phyloP scores from a whole-genome alignment of 2,113 vertebrate genomes.

The Meles meles region DNA sequence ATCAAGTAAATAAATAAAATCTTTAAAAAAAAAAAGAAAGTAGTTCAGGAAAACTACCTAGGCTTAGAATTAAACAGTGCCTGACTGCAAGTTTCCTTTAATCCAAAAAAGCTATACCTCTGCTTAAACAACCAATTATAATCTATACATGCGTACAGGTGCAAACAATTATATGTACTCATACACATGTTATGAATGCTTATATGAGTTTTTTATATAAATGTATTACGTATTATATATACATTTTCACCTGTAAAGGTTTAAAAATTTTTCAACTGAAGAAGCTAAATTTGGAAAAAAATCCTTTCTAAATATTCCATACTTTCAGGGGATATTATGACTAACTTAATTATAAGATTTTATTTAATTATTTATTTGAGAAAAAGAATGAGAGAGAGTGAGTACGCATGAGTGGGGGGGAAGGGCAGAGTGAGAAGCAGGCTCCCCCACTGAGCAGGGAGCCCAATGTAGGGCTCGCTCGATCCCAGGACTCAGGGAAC shows the following conservation, averaged over 20 bases:
- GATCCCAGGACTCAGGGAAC: neutral
- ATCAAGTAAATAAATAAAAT: too few species aligned
- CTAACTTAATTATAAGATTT: neutral
- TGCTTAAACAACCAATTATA: neutral
- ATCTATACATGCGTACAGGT: neutral
- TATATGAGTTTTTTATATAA: neutral
- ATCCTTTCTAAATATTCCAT: neutral
- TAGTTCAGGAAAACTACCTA: neutral
- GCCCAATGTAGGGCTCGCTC: neutral
- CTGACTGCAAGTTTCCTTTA: neutral
- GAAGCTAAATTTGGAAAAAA: neutral
- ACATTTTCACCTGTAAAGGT: neutral
- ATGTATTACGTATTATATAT: neutral
- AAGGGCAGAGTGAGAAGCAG: neutral
- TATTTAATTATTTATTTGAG: neutral
- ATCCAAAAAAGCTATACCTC: neutral
- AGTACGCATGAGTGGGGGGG: neutral
- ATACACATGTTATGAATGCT: neutral
- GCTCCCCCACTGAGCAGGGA: neutral
- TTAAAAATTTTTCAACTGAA: neutral
- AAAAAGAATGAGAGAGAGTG: neutral
- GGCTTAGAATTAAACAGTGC: conserved; percentile 1
- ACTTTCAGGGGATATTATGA: neutral
- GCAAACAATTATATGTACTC: neutral
- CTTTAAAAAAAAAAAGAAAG: too few species aligned